phyloP scores from a whole-genome alignment of 2,113 vertebrate genomes.

The Odocoileus virginianus region DNA sequence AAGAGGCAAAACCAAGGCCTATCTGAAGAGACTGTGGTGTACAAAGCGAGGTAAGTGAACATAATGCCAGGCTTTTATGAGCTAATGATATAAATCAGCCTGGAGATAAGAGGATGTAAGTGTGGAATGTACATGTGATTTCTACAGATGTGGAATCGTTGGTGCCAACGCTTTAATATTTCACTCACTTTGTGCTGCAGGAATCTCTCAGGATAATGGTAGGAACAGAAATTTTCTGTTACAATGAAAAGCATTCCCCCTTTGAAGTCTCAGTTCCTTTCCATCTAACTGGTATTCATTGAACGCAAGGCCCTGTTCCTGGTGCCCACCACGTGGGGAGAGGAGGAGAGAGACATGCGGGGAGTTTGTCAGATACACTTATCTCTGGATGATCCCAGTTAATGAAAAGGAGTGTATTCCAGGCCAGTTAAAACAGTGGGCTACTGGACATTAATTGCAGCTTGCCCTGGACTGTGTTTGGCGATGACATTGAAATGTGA shows the following conservation, averaged over 20 bases:
- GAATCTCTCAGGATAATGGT: not conserved
- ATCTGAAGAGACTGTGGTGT: not conserved
- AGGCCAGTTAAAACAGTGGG: too few relatives aligned
- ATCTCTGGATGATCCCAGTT: not conserved
- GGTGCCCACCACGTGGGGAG: not conserved
- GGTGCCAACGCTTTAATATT: not conserved
- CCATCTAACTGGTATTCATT: not conserved
- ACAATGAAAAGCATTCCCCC: not conserved
- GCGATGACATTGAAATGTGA: not conserved
- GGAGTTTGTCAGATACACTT: not conserved
- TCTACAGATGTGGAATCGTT: not conserved
- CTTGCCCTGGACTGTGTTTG: not conserved
- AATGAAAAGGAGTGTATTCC: not conserved
- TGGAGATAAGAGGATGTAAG: not conserved
- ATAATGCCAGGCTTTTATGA: not conserved
- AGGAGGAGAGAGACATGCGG: not conserved
- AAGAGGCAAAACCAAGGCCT: not conserved
- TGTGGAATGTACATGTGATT: not conserved
- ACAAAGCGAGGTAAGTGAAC: not conserved
- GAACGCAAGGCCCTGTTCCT: not conserved
- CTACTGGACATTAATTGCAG: not conserved
- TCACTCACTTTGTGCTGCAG: not conserved
- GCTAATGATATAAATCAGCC: not conserved
- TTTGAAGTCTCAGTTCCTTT: not conserved
- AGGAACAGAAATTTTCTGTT: not conserved